Percentiles rank a stretch among this genome's conserved stretches.
Evolutionary conservation across 2,797 vertebrate species (phyloP).

Genomic region (Neosilurus hyrtlii): DNA sequence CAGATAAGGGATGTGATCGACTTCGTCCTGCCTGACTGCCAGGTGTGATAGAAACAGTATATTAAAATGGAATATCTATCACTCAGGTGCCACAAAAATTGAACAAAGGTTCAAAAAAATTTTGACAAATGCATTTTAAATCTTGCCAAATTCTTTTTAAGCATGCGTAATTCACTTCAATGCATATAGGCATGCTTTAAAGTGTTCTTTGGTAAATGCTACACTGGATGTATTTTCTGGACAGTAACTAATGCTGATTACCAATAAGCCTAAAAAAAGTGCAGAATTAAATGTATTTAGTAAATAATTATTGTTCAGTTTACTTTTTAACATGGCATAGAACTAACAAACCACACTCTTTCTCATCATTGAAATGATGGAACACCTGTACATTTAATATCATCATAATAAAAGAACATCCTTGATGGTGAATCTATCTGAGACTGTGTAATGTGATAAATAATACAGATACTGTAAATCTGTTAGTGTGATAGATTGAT

Average conservation of each 20-base stretch:
- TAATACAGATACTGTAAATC: not conserved
- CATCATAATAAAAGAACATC: not conserved
- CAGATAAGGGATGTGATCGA: constrained; percentile 25
- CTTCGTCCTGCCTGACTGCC: constrained; percentile 1
- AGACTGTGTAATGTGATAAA: not conserved
- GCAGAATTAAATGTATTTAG: not conserved
- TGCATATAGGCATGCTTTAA: not conserved
- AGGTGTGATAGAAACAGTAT: constrained; percentile 16
- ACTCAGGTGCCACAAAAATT: not conserved
- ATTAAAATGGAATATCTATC: constrained; percentile 12
- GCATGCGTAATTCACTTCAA: not conserved
- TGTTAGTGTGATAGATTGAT: not conserved
- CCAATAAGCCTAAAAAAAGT: not conserved
- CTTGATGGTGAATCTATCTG: no score
- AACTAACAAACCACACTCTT: not conserved
- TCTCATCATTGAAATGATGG: not conserved
- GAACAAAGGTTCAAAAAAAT: not conserved
- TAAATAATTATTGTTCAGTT: not conserved
- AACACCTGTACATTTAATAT: not conserved
- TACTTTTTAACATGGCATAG: not conserved
- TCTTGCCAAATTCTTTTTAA: not conserved
- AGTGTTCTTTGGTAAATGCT: not conserved
- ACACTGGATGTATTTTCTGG: not conserved
- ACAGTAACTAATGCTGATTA: not conserved
- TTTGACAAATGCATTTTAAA: not conserved